Evolutionary conservation across 2,888 invertebrate species (phyloP).

Genomic region (Bunonema sp.): DNA sequence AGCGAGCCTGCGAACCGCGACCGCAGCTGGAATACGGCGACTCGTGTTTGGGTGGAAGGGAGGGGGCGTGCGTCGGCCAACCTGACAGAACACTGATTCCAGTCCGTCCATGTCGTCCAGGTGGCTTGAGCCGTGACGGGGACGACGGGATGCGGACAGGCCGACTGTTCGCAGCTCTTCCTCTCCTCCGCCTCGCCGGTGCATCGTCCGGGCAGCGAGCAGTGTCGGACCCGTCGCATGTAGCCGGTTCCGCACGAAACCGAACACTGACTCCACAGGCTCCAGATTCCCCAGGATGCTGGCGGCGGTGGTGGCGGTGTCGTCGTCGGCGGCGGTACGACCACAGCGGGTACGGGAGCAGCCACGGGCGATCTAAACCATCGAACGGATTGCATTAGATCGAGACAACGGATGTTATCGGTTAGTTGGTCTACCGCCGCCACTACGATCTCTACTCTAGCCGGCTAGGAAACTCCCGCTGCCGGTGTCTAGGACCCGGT

Average conservation of each 20-base stretch:
- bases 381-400: background rate
- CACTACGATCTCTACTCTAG: too few relatives aligned
- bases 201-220: slow-evolving; percentile 27
- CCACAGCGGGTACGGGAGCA: slow-evolving; percentile 6
- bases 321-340: slow-evolving; percentile 4
- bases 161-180: slow-evolving; percentile 18
- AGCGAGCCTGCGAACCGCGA: slow-evolving; percentile 33
- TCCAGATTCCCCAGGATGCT: slow-evolving; percentile 30
- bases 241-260: slow-evolving; percentile 35
- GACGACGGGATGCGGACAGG: slow-evolving; percentile 20
- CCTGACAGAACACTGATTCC: slow-evolving; percentile 1
- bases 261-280: slow-evolving; percentile 28
- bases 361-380: slow-evolving; percentile 2
- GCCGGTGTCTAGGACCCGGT: too few relatives aligned
- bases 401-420: slow-evolving; percentile 1
- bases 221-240: slow-evolving; percentile 12
- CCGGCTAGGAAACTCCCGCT: too few relatives aligned
- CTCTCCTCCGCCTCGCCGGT: slow-evolving; percentile 24
- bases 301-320: slow-evolving; percentile 4
- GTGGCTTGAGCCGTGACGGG: slow-evolving; percentile 2
- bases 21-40: slow-evolving; percentile 34
- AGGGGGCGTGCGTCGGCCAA: too few relatives aligned
- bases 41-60: too few relatives aligned
- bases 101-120: slow-evolving; percentile 19
- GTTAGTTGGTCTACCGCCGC: too few relatives aligned